Evolutionary conservation across 2,113 vertebrate genomes (phyloP).

Genomic region (Mastomys coucha): DNA sequence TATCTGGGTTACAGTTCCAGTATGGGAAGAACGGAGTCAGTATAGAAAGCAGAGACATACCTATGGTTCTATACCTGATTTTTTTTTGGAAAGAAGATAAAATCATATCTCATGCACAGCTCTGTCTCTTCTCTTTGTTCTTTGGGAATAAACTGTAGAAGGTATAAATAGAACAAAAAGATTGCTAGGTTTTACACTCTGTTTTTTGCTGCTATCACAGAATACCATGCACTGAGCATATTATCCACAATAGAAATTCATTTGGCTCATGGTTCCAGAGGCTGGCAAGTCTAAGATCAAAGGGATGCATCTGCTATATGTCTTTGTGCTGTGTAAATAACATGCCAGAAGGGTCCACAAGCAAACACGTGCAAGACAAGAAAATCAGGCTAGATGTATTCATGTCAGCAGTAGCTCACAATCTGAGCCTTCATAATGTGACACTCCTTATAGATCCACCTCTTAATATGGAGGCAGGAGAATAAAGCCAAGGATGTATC

Average conservation of each 20-base stretch:
- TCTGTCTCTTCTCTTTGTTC: constrained; percentile 41
- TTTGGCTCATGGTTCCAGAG: not conserved
- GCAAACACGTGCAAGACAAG: not conserved
- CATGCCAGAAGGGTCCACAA: not conserved
- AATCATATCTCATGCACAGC: not conserved
- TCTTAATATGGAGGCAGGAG: not conserved
- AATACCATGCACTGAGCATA: not conserved
- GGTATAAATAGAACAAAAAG: constrained; percentile 10
- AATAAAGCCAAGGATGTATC: not conserved
- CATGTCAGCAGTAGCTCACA: not conserved
- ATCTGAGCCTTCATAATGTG: not conserved
- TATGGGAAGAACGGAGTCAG: not conserved
- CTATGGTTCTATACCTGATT: not conserved
- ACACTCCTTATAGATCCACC: not conserved
- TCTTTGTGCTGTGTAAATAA: not conserved
- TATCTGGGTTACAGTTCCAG: not conserved
- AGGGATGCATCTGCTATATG: not conserved
- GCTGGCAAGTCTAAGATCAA: constrained; percentile 2
- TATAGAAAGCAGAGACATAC: not conserved
- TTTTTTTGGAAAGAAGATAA: constrained; percentile 13
- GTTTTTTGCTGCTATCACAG: constrained; percentile 28
- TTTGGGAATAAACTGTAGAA: not conserved
- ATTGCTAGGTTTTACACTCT: not conserved
- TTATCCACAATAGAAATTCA: constrained; percentile 23
- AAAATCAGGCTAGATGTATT: not conserved